Evolutionary conservation across 23 tunicate genomes (phyloP).

Genomic region (Phallusia fumigata): DNA sequence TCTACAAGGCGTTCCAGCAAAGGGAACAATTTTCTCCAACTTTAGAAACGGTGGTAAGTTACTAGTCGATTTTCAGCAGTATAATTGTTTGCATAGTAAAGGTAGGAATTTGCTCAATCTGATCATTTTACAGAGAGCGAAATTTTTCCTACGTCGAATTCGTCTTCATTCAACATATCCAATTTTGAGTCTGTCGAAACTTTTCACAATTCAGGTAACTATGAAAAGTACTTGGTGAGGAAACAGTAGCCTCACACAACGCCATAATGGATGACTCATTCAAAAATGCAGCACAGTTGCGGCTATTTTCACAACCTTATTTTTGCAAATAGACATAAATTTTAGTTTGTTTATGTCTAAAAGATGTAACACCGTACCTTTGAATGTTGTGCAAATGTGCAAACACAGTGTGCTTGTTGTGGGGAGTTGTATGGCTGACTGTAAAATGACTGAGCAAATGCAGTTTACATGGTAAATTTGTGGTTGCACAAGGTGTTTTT

Average conservation of each 20-base stretch:
- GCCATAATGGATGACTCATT: too few species aligned
- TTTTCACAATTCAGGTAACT: constrained; percentile 33
- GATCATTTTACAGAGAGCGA: constrained; percentile 39
- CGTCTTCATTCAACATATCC: constrained; percentile 41
- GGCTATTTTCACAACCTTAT: too few species aligned
- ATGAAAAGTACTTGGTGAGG: not conserved
- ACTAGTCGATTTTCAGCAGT: not conserved
- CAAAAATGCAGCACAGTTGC: too few species aligned
- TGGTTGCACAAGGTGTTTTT: too few species aligned
- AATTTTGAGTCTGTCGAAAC: constrained; percentile 11
- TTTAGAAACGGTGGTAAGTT: not conserved
- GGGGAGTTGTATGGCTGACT: too few species aligned
- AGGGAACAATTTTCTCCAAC: constrained; percentile 2
- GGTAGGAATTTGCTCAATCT: not conserved
- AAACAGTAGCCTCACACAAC: not conserved
- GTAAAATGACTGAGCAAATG: too few species aligned
- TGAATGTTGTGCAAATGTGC: too few species aligned
- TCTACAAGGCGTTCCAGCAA: not conserved
- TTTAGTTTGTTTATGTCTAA: too few species aligned
- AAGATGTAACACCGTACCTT: too few species aligned
- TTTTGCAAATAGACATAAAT: too few species aligned
- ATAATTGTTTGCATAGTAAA: not conserved
- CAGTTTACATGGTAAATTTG: too few species aligned
- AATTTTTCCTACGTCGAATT: constrained; percentile 40
- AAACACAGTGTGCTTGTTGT: too few species aligned